A percentile compares a stretch with the other conserved stretches of the same genome.
Conservation (phyloP, 2,113 vertebrate species). For the Pachyramphus minor region DNA sequence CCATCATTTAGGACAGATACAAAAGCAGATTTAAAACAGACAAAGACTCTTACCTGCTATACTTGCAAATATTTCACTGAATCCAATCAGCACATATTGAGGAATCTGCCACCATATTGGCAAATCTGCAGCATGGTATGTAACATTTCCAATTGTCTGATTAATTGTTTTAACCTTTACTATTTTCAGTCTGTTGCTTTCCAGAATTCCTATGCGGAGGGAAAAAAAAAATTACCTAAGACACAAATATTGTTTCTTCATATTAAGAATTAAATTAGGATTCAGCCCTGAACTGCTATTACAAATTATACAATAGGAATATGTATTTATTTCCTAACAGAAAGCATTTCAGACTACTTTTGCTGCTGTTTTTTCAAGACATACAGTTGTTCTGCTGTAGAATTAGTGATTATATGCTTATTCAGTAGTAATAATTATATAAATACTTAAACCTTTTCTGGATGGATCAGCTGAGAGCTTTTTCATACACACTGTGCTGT, state of each 20-base stretch:
- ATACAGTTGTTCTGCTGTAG: background rate
- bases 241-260: background rate
- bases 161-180: constrained; percentile 78
- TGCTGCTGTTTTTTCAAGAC: background rate
- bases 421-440: background rate
- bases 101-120: constrained; percentile 97
- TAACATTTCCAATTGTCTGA: constrained; percentile 85
- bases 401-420: background rate
- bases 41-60: constrained; percentile 84
- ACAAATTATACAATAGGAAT: background rate
- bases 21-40: background rate
- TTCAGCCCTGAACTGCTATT: background rate
- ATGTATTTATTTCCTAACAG: background rate
- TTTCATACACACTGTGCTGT: background rate
- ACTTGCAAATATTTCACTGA: constrained; percentile 97
- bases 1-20: background rate
- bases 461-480: background rate
- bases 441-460: background rate
- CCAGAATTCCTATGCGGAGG: constrained; percentile 83
- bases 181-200: constrained; percentile 89
- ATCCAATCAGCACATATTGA: constrained; percentile 95
- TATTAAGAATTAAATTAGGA: background rate
- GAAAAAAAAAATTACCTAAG: background rate
- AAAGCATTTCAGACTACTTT: background rate
- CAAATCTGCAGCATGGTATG: constrained; percentile 88